Conservation (phyloP, 2,888 invertebrate species). For the Caenorhabditis sp. region DNA sequence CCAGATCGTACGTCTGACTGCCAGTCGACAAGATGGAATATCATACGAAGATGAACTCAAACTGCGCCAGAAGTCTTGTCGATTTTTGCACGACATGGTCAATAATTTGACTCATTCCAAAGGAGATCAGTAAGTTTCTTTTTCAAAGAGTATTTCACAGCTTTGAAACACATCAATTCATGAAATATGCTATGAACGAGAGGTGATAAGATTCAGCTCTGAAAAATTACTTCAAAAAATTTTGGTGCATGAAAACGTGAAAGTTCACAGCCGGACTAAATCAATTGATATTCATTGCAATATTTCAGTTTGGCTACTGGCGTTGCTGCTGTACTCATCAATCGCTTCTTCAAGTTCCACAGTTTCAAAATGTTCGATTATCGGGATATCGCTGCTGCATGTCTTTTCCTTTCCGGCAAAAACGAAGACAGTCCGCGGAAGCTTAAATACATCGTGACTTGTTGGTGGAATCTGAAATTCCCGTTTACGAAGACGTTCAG, state of each 20-base stretch:
- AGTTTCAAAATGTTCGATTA: slow-evolving; percentile 90
- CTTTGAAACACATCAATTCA: not conserved
- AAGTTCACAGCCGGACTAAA: too few relatives aligned
- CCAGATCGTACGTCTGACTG: slow-evolving; percentile 7
- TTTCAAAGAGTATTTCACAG: not conserved
- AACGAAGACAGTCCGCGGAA: slow-evolving; percentile 98
- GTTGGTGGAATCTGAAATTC: slow-evolving; percentile 87
- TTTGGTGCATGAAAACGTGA: too few relatives aligned
- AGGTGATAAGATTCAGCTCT: too few relatives aligned
- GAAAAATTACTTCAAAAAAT: too few relatives aligned
- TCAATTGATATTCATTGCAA: too few relatives aligned
- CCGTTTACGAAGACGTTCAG: slow-evolving; percentile 66
- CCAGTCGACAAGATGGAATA: slow-evolving; percentile 70
- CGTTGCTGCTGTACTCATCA: slow-evolving; percentile 71
- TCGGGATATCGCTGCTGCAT: slow-evolving; percentile 86
- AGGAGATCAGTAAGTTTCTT: slow-evolving; percentile 33
- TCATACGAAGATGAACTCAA: slow-evolving; percentile 87
- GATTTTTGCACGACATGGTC: slow-evolving; percentile 98
- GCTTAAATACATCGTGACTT: slow-evolving; percentile 93
- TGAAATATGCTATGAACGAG: not conserved
- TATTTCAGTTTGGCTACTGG: slow-evolving; percentile 1
- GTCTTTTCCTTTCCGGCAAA: slow-evolving; percentile 95
- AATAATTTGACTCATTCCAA: slow-evolving; percentile 76
- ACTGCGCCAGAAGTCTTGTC: slow-evolving; percentile 93
- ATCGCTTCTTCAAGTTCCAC: slow-evolving; percentile 97